Evolutionary conservation across 2,888 invertebrate genomes (phyloP).

Genomic region (Automeris io): DNA sequence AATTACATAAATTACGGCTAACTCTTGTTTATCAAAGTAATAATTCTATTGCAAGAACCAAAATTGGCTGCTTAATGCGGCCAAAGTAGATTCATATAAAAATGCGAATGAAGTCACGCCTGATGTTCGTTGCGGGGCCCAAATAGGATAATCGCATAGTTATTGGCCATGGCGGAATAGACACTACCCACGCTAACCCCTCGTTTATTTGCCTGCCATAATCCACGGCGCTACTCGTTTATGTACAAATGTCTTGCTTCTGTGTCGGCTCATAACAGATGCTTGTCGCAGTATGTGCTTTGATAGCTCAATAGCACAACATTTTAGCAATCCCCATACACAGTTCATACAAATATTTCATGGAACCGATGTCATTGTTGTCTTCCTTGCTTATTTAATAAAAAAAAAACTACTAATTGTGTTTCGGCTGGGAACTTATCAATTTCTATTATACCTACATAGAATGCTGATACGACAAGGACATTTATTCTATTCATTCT

Average conservation of each 20-base stretch:
- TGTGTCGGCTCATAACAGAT: slow-evolving; percentile 35
- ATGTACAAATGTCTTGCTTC: slow-evolving; percentile 49
- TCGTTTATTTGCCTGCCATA: slow-evolving; percentile 67
- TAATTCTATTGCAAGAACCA: slow-evolving; percentile 20
- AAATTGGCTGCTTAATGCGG: slow-evolving; percentile 29
- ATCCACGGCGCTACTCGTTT: slow-evolving; percentile 44
- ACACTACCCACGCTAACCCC: slow-evolving; percentile 68
- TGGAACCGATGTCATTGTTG: background rate
- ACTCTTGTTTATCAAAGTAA: slow-evolving; percentile 18
- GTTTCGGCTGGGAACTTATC: no score
- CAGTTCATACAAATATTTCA: background rate
- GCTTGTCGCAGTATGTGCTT: slow-evolving; percentile 19
- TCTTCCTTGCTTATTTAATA: background rate
- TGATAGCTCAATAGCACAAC: slow-evolving; percentile 3
- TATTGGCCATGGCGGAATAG: slow-evolving; percentile 66
- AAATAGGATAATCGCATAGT: slow-evolving; percentile 69
- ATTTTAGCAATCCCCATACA: background rate
- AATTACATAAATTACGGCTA: slow-evolving; percentile 1
- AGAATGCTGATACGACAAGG: no score
- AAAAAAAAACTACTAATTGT: background rate
- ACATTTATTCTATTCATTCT: no score
- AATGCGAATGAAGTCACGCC: slow-evolving; percentile 56
- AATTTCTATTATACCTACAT: no score
- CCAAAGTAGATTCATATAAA: slow-evolving; percentile 30
- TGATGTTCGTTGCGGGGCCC: slow-evolving; percentile 51